Percentiles rank a stretch among this genome's conserved stretches.
phyloP scores from a whole-genome alignment of 23 tunicate species.

The Styela clava region DNA sequence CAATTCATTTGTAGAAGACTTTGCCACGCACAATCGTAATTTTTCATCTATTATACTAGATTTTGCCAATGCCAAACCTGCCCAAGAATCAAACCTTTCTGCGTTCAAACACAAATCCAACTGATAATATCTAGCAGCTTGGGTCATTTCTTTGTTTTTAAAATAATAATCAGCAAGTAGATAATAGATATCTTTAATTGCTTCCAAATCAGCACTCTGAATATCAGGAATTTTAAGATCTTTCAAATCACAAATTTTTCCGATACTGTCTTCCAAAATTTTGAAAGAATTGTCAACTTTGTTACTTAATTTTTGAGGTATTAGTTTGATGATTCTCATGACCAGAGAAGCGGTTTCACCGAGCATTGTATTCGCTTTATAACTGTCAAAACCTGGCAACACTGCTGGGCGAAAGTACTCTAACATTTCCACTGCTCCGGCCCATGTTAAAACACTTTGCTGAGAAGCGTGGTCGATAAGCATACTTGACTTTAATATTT shows the following conservation, averaged over 20 bases:
- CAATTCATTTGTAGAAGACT: constrained; percentile 4
- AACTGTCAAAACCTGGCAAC: constrained; percentile 92
- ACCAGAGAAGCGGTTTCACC: constrained; percentile 39
- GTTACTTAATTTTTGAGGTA: neutral
- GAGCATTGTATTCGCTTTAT: constrained; percentile 84
- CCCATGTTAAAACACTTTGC: constrained; percentile 53
- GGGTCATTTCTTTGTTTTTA: constrained; percentile 78
- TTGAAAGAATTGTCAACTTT: neutral
- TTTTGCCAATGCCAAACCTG: constrained; percentile 85
- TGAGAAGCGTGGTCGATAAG: constrained; percentile 66
- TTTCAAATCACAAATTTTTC: neutral
- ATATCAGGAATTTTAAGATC: neutral
- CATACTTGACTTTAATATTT: constrained; percentile 24
- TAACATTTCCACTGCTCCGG: constrained; percentile 37
- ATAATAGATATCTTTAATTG: constrained; percentile 67
- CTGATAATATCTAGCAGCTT: constrained; percentile 77
- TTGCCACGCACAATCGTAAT: constrained; percentile 64
- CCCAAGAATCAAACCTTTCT: constrained; percentile 94
- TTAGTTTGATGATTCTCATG: constrained; percentile 2
- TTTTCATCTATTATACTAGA: constrained; percentile 81
- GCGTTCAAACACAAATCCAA: constrained; percentile 72
- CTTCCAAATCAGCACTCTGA: constrained; percentile 5
- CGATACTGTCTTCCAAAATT: neutral
- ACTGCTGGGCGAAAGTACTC: constrained; percentile 45
- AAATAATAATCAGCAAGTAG: constrained; percentile 89